Percentiles rank a stretch among this genome's conserved stretches.
These are phyloP conservation scores for Orientallactaga bullata DNA, from an alignment of 2,113 vertebrate species.

Conservation along the genomic window DNA sequence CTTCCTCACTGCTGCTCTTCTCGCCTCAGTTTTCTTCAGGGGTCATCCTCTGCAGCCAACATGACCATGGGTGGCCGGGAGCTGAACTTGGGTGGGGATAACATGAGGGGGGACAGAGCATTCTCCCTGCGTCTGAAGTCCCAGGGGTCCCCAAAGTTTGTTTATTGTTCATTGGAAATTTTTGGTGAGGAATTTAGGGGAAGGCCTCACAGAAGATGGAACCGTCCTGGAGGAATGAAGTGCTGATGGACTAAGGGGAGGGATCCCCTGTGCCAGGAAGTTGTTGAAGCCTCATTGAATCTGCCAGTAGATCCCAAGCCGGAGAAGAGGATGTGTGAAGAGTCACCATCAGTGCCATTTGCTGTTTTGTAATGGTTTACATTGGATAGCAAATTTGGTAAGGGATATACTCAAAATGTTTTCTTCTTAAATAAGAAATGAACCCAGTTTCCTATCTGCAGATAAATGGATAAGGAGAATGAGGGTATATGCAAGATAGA, in stretches of 20 bases:
- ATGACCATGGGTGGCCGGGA: background rate
- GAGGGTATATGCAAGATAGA: background rate
- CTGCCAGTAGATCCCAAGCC: background rate
- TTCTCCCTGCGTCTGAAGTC: background rate
- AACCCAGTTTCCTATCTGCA: background rate
- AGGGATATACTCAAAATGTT: background rate
- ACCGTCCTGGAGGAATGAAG: background rate
- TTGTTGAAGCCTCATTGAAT: background rate
- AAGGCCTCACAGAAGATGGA: background rate
- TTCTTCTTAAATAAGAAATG: background rate
- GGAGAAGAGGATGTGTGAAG: background rate
- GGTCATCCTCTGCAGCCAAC: background rate
- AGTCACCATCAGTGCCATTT: fast-evolving
- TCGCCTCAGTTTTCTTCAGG: background rate
- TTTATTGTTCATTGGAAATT: background rate
- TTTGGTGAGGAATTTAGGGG: background rate
- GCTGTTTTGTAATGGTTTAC: background rate
- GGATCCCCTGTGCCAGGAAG: background rate
- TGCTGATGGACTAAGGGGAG: too few relatives aligned
- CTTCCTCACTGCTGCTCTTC: background rate
- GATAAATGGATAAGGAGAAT: background rate
- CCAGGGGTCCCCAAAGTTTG: background rate
- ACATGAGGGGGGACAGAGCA: fast-evolving
- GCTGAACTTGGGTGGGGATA: background rate
- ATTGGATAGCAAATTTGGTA: background rate